Conservation (phyloP, 2,113 vertebrate genomes). For the Scortum barcoo region DNA sequence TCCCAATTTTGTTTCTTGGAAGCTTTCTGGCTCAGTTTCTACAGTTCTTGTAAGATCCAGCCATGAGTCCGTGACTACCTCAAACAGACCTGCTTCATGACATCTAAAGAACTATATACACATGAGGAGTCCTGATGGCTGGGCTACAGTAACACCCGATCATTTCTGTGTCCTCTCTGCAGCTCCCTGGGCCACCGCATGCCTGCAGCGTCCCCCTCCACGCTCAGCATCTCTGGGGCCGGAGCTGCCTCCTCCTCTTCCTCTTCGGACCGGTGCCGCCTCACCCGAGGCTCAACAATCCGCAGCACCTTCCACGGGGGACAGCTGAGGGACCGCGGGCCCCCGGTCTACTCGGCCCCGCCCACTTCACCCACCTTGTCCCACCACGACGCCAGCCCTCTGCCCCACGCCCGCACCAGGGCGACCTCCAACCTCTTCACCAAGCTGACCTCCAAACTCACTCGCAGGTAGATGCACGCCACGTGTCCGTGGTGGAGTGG, state of each 20-base stretch:
- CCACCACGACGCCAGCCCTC: conserved; percentile 87
- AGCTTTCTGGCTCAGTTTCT: not conserved
- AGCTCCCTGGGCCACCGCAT: conserved; percentile 87
- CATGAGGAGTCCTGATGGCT: not conserved
- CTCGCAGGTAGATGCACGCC: conserved; percentile 86
- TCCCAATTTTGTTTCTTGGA: conserved; percentile 15
- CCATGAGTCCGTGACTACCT: not conserved
- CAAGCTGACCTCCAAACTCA: conserved; percentile 97
- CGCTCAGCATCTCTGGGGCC: conserved; percentile 88
- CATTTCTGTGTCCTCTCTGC: not conserved
- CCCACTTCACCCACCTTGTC: conserved; percentile 92
- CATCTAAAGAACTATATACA: not conserved
- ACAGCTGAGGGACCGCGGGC: conserved; percentile 91
- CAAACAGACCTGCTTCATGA: not conserved
- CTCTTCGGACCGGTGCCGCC: conserved; percentile 89
- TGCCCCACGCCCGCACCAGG: conserved; percentile 89
- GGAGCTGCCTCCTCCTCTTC: conserved; percentile 86
- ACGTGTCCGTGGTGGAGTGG: not conserved
- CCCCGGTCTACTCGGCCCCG: conserved; percentile 88
- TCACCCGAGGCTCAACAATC: conserved; percentile 91
- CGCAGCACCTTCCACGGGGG: conserved; percentile 96
- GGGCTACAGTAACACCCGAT: not conserved
- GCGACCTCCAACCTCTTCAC: conserved; percentile 95
- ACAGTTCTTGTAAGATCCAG: not conserved
- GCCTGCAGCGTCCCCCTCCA: conserved; percentile 89